A percentile compares a stretch with the other conserved stretches of the same genome.
Evolutionary conservation across 2,797 vertebrate genomes (phyloP).

Genomic region (Anguilla marmorata): DNA sequence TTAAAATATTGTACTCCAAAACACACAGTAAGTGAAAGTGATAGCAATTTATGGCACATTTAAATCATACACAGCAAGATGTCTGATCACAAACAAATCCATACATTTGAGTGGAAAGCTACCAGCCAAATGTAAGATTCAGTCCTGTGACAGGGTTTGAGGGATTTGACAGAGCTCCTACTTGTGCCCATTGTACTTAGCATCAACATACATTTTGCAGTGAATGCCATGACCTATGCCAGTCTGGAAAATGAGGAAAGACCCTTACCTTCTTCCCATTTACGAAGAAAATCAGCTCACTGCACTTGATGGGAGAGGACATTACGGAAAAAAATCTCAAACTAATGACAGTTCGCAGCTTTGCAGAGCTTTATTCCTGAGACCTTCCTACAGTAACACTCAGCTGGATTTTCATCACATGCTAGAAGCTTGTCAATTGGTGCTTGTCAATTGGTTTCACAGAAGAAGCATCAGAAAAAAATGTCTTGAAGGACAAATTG

Average conservation of each 20-base stretch:
- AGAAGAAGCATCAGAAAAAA: conserved; percentile 1
- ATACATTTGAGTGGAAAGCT: neutral
- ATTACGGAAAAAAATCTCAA: conserved; percentile 36
- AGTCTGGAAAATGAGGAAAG: neutral
- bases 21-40: neutral
- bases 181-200: neutral
- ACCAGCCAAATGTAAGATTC: neutral
- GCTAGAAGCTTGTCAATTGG: conserved; percentile 12
- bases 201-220: neutral
- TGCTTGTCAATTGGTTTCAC: conserved; percentile 24
- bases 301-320: conserved; percentile 23
- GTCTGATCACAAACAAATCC: neutral
- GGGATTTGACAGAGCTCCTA: neutral
- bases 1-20: neutral
- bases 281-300: conserved; percentile 70
- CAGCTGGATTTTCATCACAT: conserved; percentile 5
- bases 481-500: neutral
- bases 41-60: neutral
- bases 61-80: neutral
- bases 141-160: neutral
- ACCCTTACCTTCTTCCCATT: conserved; percentile 74
- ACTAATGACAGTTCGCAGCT: accelerated
- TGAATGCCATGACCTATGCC: neutral
- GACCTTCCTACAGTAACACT: neutral
- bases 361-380: neutral